Evolutionary conservation across 1,140 invertebrate species (phyloP), one percentile per base, ranked within the genome.

Genomic region (Lasioglossum baleicum): DNA sequence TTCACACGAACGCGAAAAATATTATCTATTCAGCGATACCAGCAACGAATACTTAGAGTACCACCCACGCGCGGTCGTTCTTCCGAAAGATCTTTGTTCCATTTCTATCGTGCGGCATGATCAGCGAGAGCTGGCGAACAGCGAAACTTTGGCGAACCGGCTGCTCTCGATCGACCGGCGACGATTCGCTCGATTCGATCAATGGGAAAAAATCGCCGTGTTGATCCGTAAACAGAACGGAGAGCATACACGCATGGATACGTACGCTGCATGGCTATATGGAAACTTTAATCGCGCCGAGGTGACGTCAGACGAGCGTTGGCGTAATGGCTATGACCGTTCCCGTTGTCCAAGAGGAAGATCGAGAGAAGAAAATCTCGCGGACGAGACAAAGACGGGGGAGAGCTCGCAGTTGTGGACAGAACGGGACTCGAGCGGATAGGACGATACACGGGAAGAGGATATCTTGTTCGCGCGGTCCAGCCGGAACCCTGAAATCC

Each of bases 291-390:
- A 35, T 64, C 65, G 44, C 48, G 26, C 58, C 65, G 31, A 22
- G 76, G 31, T 88, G 87, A 87, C 81, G 88, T 89, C 84, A 88
- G 78, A 64, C 73, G 61, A 89, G 85, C 83, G 83, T 89, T 86
- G 89, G 87, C 86, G 87, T 82, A 85, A 80, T 87, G 83, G 83
- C 81, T 80, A 81, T 85, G 83, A 82, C 42, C 42, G 76, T 81
- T 80, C 77, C 77, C 77, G 77, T 83, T 61, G 67, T 76, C 77
- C 78, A 71, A 84, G 80, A 83, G 74, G 86, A 72, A 81, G 65
- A 85, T 66, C 61, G 71, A 48, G 70, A 80, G 77, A 74, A 80
- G 63, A 48, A 66, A 58, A 58, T 35, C 51, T 67, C 56, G 42
- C 74, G 70, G 63, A 42, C 69, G 65, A 82, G 79, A 83, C 79